Conservation (phyloP, 2,113 vertebrate species). For the Acrocephalus kingi region DNA sequence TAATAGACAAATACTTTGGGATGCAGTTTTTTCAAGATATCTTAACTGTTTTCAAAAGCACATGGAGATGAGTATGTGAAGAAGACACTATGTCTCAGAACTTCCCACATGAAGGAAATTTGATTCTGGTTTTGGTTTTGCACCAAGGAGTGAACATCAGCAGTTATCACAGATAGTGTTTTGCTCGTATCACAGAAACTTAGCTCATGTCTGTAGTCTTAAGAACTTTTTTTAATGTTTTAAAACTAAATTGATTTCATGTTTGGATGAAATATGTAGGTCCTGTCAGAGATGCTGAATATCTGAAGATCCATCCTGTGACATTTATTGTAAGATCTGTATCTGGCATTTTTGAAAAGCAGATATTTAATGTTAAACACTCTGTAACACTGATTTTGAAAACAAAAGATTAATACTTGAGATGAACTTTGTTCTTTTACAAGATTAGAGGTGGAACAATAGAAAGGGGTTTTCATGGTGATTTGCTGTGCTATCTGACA, state of each 20-base stretch:
- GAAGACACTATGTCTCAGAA: background rate
- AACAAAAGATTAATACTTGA: background rate
- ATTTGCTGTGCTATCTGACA: background rate
- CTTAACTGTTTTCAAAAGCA: background rate
- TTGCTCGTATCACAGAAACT: background rate
- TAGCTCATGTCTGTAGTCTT: background rate
- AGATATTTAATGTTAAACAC: background rate
- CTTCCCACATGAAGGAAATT: background rate
- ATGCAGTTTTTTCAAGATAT: background rate
- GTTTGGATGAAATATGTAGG: background rate
- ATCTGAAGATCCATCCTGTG: background rate
- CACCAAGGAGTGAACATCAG: background rate
- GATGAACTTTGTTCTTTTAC: background rate
- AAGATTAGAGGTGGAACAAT: background rate
- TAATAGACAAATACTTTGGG: background rate
- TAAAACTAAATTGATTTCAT: background rate
- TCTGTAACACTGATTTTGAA: background rate
- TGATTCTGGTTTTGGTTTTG: background rate
- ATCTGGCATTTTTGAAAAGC: background rate
- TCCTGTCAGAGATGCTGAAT: background rate
- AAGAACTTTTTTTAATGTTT: background rate
- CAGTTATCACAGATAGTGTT: background rate
- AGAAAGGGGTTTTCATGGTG: background rate
- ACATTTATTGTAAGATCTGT: background rate
- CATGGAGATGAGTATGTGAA: background rate